Evolutionary conservation across 1,140 invertebrate species (phyloP).

Genomic region (Holotrichia oblita): DNA sequence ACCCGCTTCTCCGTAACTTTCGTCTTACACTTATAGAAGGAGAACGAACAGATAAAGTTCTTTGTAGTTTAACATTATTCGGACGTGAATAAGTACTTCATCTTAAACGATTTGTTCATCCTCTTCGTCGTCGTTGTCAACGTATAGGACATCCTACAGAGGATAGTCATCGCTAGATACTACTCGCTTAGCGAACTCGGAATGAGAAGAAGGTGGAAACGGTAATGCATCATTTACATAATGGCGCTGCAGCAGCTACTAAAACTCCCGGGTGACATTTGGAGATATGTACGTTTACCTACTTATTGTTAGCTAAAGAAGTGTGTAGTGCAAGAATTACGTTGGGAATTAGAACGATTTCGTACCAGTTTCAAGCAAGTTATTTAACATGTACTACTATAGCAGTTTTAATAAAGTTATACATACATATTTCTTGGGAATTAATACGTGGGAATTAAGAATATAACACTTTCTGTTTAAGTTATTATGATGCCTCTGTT

Average conservation of each 20-base stretch:
- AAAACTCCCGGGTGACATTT: background rate
- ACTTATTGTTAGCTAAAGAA: no score
- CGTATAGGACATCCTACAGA: background rate
- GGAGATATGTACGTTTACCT: background rate
- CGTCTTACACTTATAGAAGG: no score
- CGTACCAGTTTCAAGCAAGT: no score
- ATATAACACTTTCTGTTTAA: no score
- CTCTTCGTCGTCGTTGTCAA: background rate
- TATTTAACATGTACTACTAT: no score
- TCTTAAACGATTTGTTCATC: background rate
- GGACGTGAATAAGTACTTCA: conserved; percentile 4
- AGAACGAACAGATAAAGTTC: background rate
- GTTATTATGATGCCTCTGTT: no score
- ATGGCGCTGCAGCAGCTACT: background rate
- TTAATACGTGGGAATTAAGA: no score
- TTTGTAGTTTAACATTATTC: conserved; percentile 3
- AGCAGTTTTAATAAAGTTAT: no score
- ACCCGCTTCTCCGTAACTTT: background rate
- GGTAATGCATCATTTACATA: conserved; percentile 10
- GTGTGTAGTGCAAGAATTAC: no score
- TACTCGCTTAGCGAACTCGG: background rate
- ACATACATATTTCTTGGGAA: no score
- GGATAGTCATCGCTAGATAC: background rate
- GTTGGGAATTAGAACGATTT: no score
- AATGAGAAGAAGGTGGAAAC: background rate